Evolutionary conservation across 2,888 invertebrate species (phyloP), one percentile per base, ranked within the genome.

Genomic region (Dendrolimus pini): DNA sequence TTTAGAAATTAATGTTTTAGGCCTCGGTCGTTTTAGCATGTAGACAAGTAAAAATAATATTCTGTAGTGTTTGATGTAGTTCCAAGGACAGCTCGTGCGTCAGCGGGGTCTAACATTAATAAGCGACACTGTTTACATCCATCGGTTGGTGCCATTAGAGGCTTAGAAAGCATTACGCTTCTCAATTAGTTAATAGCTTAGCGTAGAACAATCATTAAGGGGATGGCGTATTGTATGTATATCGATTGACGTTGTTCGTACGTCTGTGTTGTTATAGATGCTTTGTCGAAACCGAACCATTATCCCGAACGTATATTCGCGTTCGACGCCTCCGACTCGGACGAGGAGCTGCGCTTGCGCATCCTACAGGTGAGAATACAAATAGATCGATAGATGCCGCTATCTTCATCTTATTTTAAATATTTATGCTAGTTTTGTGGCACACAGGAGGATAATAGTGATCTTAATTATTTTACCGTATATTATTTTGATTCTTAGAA

Each of bases 181-280:
- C 47, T 8, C 47, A 12, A 18, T 56, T 57, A 54, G 57, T 30
- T 6, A 30, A 63, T 65, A 66, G 63, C 60, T 63, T 67, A 68
- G 61, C 64, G 52, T 63, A 55, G 41, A 30, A 30, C 30, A 30
- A 30, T 30, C 52, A n/a, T 14, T 55, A 53, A 18, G 53, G 52
- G 41, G 30, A 13, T 55, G 55, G 53, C 30, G 56, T 55, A 56
- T 47, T 58, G 54, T 47, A 54, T 30, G 30, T 58, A 52, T 47
- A 52, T 41, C 56, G 41, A 58, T 56, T 59, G 58, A 59, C 58
- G 58, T 54, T 84, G 80, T 84, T 72, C 81, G 82, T 87, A 80
- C 82, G 80, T 89, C 84, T 87, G 88, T 90, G 89, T 88, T 88
- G 87, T 90, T 90, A 80, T 90, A 90, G 90, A 90, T 90, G 85